These are phyloP conservation scores for Solea solea DNA, from an alignment of 2,113 vertebrate genomes.

Conservation along the genomic window DNA sequence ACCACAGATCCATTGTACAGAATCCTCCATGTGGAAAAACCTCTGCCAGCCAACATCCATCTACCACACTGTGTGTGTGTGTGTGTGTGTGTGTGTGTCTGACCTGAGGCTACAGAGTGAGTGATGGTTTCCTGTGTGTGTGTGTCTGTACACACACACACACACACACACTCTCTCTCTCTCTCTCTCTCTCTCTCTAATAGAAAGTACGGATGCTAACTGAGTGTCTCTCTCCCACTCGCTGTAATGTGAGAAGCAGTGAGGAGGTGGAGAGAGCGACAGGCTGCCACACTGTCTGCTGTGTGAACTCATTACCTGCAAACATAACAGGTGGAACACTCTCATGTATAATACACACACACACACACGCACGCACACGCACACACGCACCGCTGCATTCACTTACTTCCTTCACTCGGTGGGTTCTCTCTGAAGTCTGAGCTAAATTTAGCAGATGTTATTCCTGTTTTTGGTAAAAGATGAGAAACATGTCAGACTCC, in stretches of 20 bases:
- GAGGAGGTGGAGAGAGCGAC: not conserved
- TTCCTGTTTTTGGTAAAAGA: no score
- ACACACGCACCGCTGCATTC: no score
- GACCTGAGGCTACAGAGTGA: constrained; percentile 53
- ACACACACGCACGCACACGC: no score
- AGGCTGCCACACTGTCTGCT: not conserved
- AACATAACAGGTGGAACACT: not conserved
- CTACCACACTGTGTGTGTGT: constrained; percentile 33
- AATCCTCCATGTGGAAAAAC: constrained; percentile 71
- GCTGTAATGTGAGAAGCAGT: constrained; percentile 15
- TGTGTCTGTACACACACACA: constrained; percentile 13
- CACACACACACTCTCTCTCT: not conserved
- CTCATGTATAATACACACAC: not conserved
- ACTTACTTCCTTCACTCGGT: no score
- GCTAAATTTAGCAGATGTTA: no score
- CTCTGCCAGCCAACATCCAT: constrained; percentile 65
- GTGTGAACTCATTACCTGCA: not conserved
- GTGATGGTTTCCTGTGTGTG: constrained; percentile 49
- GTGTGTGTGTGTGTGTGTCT: constrained; percentile 16
- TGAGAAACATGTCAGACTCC: no score
- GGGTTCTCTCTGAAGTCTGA: no score
- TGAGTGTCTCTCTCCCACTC: constrained; percentile 1
- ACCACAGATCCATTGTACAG: constrained; percentile 72
- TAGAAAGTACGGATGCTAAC: constrained; percentile 14
- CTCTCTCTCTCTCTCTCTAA: not conserved